A percentile compares a stretch with the other conserved stretches of the same genome.
phyloP scores from a whole-genome alignment of 2,113 vertebrate species.

The Rhombomys opimus region DNA sequence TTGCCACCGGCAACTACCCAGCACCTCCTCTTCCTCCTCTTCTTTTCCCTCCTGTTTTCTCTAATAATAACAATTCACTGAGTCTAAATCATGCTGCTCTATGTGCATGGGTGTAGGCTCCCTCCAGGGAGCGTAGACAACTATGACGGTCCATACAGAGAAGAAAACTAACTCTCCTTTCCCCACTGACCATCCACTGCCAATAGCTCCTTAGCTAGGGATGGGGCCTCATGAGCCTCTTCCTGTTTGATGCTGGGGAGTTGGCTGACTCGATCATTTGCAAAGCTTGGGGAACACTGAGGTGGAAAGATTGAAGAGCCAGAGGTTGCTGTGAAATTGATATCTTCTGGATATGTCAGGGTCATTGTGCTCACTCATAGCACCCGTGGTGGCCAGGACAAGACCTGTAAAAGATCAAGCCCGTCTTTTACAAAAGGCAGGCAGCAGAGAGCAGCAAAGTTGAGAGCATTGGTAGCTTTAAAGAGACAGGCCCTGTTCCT shows the following conservation, averaged over 20 bases:
- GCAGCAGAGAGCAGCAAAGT: not conserved
- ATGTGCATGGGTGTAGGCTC: not conserved
- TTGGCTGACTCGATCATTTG: not conserved
- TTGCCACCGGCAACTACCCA: not conserved
- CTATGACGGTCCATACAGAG: not conserved
- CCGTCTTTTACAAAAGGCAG: not conserved
- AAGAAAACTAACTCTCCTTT: not conserved
- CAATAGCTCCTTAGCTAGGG: not conserved
- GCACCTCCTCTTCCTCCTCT: not conserved
- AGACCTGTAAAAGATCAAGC: not conserved
- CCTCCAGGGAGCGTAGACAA: not conserved
- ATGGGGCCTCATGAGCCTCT: not conserved
- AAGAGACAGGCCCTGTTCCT: not conserved
- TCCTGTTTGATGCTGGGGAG: not conserved
- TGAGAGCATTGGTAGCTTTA: not conserved
- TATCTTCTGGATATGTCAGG: not conserved
- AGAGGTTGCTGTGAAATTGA: not conserved
- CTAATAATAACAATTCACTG: not conserved
- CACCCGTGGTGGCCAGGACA: not conserved
- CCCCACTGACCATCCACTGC: no score
- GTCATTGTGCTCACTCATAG: not conserved
- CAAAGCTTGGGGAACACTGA: not conserved
- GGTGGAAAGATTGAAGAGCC: not conserved
- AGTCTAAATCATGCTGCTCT: not conserved
- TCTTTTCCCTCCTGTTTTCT: not conserved